phyloP scores from a whole-genome alignment of 2,888 invertebrate species.

The Tryphoninae sp. region DNA sequence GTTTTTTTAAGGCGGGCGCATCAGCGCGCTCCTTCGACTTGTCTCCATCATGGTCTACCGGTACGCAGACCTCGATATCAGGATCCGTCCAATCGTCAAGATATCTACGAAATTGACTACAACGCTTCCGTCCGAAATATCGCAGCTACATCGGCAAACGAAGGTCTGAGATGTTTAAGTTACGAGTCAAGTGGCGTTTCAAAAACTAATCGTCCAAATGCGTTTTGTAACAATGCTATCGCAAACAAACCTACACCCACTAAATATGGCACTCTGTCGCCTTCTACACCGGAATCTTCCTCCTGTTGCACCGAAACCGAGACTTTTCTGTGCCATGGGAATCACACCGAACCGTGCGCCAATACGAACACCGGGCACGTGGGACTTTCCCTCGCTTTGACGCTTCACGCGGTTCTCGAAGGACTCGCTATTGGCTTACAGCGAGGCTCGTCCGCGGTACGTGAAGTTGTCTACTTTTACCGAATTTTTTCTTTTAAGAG shows the following conservation, averaged over 20 bases:
- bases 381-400: slow-evolving; percentile 88
- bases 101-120: slow-evolving; percentile 46
- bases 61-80: slow-evolving; percentile 39
- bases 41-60: slow-evolving; percentile 32
- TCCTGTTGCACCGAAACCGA: slow-evolving; percentile 79
- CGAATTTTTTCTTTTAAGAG: background rate
- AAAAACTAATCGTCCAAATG: slow-evolving; percentile 45
- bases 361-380: slow-evolving; percentile 85
- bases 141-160: slow-evolving; percentile 40
- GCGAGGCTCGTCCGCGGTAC: slow-evolving; percentile 85
- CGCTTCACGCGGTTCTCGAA: slow-evolving; percentile 90
- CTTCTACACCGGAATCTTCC: slow-evolving; percentile 64
- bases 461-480: background rate
- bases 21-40: slow-evolving; percentile 19
- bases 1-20: slow-evolving; percentile 24
- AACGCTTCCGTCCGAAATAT: slow-evolving; percentile 35
- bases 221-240: background rate
- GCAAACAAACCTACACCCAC: slow-evolving; percentile 27
- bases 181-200: slow-evolving; percentile 43
- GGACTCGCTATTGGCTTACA: slow-evolving; percentile 92
- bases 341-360: slow-evolving; percentile 86
- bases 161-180: slow-evolving; percentile 52
- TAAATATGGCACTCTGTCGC: slow-evolving; percentile 65
- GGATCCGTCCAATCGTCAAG: slow-evolving; percentile 27
- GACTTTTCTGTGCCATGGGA: slow-evolving; percentile 85